Conservation (phyloP, 2,888 invertebrate genomes). For the Macropis europaea region DNA sequence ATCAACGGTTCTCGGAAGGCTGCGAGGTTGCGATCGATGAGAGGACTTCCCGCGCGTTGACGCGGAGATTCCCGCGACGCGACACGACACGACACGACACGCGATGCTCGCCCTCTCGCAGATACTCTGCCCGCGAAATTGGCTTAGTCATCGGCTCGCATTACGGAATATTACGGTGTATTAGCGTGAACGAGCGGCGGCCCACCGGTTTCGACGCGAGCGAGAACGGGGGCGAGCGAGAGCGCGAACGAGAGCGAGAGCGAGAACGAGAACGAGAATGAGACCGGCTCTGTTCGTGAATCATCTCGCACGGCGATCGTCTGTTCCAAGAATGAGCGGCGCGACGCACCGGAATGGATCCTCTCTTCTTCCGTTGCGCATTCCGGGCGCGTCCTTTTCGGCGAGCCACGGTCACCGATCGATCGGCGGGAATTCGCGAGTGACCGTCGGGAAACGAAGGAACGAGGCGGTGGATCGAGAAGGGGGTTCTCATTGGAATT, state of each 20-base stretch:
- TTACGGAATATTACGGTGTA: slow-evolving; percentile 62
- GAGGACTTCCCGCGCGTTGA: not conserved
- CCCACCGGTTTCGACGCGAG: slow-evolving; percentile 30
- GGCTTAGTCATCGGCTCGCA: slow-evolving; percentile 70
- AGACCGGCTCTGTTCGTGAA: slow-evolving; percentile 58
- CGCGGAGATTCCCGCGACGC: slow-evolving; percentile 6
- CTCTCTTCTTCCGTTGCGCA: no score
- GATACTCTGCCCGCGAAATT: slow-evolving; percentile 56
- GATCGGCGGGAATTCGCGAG: no score
- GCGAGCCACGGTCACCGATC: no score
- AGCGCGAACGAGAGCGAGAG: slow-evolving; percentile 31
- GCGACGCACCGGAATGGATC: no score
- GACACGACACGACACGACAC: not conserved
- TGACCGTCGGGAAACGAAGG: no score
- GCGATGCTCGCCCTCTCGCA: slow-evolving; percentile 2
- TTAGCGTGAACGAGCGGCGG: slow-evolving; percentile 50
- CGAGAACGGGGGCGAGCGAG: slow-evolving; percentile 20
- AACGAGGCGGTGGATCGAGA: no score
- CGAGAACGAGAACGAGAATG: slow-evolving; percentile 13
- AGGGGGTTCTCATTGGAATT: no score
- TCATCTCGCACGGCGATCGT: slow-evolving; percentile 63
- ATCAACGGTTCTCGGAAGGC: not conserved
- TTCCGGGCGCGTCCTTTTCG: no score
- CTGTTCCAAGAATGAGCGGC: slow-evolving; percentile 60
- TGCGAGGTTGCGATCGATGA: not conserved